Base-by-base conservation (phyloP, 30 jellyfish, hydroid and myxozoan genomes). In the Mastigias papua region DNA sequence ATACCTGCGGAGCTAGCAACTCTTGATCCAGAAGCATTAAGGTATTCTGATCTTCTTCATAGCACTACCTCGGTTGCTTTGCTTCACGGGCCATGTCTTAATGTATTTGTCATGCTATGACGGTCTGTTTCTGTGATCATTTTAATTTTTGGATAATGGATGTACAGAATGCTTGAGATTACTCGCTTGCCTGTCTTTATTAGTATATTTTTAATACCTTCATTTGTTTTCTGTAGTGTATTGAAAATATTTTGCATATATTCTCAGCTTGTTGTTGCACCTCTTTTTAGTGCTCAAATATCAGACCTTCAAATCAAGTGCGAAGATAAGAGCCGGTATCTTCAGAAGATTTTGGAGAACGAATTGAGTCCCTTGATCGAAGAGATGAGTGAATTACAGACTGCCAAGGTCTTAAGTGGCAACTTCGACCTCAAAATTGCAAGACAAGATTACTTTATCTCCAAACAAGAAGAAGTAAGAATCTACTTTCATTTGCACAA, bases 361-460 rank as follows among this genome's bases (percentile, higher is more conserved):
- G 92, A 85, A 42, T 66, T 94, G 35, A 31, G 61, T 29, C 96
- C 99, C 0, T 19, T 94, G 34, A 79, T 94, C 10, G 80, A 60
- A 32, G 97, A 94, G 64, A 69, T 94, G 90, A 91, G 94, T 58
- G 86, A 79, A 54, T 86, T 86, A 23, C 96, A 94, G 30, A 61
- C 97, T 16, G 82, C 97, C 28, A 90, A 90, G 33, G 74, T 94
- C 30, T 67, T 94, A 48, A 69, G 90, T 34, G 99, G 99, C 29
- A 94, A 94, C 79, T 94, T 76, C 75, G 97, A 94, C 80, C 69
- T 94, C 81, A 94, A 94, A 34, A 94, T 94, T 67, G 94, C 97
- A 4, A 57, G 99, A 26, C 99, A 94, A 63, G 96, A 94, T 65
- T 94, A 94, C 79, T 94, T 94, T 82, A 84, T 86, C 19, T 85